phyloP scores from a whole-genome alignment of 2,113 vertebrate genomes.

The Saccopteryx bilineata region DNA sequence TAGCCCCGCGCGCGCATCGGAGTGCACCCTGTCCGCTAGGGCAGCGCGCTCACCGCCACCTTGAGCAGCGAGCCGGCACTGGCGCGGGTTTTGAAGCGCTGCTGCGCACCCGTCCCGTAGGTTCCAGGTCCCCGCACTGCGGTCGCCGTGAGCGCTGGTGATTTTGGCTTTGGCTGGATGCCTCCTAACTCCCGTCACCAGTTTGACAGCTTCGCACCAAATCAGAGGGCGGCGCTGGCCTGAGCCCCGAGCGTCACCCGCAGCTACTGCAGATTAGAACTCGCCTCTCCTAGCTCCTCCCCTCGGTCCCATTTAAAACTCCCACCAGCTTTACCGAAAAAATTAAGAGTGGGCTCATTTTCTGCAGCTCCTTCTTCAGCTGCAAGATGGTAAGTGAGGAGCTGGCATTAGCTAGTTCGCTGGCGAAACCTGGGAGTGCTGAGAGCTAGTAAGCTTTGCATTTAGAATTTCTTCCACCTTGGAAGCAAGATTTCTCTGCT shows the following conservation, averaged over 20 bases:
- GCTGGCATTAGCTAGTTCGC: constrained; percentile 1
- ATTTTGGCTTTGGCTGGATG: constrained; percentile 81
- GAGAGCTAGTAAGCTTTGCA: constrained; percentile 54
- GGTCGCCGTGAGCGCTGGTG: constrained; percentile 73
- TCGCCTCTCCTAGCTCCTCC: constrained; percentile 86
- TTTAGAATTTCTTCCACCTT: not conserved
- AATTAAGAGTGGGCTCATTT: constrained; percentile 78
- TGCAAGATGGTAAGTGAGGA: constrained; percentile 91
- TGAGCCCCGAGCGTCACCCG: constrained; percentile 83
- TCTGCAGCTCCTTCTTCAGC: constrained; percentile 82
- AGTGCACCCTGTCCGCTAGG: fast-evolving
- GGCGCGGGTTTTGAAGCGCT: not conserved
- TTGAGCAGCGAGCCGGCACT: not conserved
- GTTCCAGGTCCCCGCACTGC: constrained; percentile 61
- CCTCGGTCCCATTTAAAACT: constrained; percentile 88
- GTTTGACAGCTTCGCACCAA: constrained; percentile 89
- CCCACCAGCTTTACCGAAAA: constrained; percentile 86
- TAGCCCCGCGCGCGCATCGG: not conserved
- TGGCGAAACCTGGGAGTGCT: constrained; percentile 38
- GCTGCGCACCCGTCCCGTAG: not conserved
- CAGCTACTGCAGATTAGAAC: constrained; percentile 88
- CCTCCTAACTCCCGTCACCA: constrained; percentile 87
- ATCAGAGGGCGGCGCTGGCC: constrained; percentile 87
- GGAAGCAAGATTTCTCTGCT: constrained; percentile 66
- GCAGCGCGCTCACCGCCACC: not conserved